A percentile compares a stretch with the other conserved stretches of the same genome.
Conservation (phyloP, 2,797 vertebrate species). For the Champsocephalus esox region DNA sequence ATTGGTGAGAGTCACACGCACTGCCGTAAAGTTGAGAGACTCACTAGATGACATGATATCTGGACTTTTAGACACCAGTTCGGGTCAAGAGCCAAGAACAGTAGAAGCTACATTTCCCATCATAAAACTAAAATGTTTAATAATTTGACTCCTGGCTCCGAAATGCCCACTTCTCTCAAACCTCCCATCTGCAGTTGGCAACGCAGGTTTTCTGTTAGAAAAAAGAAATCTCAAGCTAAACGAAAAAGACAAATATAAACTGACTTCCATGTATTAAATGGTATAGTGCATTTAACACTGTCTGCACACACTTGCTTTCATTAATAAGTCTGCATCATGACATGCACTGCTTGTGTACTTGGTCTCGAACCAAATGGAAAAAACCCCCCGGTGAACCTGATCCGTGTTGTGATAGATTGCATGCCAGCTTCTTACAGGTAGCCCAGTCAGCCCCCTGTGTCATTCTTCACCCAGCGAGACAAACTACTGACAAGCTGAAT, state of each 20-base stretch:
- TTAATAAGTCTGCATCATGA: conserved; percentile 18
- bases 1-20: conserved; percentile 87
- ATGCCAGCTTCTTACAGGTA: conserved; percentile 38
- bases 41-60: not conserved
- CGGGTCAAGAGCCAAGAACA: not conserved
- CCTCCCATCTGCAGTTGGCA: not conserved
- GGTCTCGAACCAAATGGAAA: conserved; percentile 20
- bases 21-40: not conserved
- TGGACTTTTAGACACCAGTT: not conserved
- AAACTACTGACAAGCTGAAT: conserved; percentile 63
- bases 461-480: conserved; percentile 59
- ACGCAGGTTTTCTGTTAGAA: not conserved
- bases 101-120: not conserved
- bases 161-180: not conserved
- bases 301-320: conserved; percentile 2
- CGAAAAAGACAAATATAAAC: not conserved
- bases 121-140: not conserved
- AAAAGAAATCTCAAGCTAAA: not conserved
- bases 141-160: not conserved
- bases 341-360: conserved; percentile 20
- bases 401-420: conserved; percentile 26
- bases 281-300: conserved; percentile 1
- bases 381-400: conserved; percentile 24
- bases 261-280: conserved; percentile 9
- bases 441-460: conserved; percentile 46